Evolutionary conservation across 2,797 vertebrate species (phyloP), one percentile per base, ranked within the genome.

Genomic region (Dipus sagitta): DNA sequence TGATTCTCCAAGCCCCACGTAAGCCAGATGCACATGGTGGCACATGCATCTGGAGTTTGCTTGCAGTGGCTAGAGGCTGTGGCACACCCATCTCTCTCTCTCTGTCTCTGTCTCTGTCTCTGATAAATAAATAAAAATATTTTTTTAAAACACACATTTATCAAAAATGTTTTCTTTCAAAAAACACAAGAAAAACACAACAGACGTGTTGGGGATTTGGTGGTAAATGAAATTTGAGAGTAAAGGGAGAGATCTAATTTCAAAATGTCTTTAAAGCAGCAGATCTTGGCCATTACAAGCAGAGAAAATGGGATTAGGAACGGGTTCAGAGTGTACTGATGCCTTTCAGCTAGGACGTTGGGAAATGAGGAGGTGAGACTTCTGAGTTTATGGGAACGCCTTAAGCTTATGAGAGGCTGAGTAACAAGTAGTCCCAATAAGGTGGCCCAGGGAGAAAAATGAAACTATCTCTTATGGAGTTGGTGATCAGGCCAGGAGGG

Each of bases 241-340:
- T 60, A 42, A 84, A 87, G n/a, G 8, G 12, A 64, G 76, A 83
- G 10, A 24, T 8, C 14, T 58, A 21, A 58, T 68, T 95, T 87
- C 21, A 54, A 82, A 93, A 76, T 83, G 62, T 71, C 76, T 90
- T 70, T 60, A 78, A 30, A 88, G 54, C 81, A 38, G 83, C 81
- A 94, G 80, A 38, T 5, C 30, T 79, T 79, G 38, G 18, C 17
- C 26, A 28, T 86, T 58, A 90, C 70, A 88, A 89, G 52, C 68
- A 68, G 83, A 71, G 68, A 79, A 70, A 15, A 26, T 87, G 65
- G 26, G 62, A 81, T 28, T 11, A 17, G 18, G 26, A 91, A 1
- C 38, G 76, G 52, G 32, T 62, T 38, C 18, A 2, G 20, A 78
- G 13, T 65, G 23, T 78, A n/a, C 28, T 7, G 10, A 79, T 18